Base-by-base conservation (phyloP, 2,888 invertebrate species). In the Plusia festucae region DNA sequence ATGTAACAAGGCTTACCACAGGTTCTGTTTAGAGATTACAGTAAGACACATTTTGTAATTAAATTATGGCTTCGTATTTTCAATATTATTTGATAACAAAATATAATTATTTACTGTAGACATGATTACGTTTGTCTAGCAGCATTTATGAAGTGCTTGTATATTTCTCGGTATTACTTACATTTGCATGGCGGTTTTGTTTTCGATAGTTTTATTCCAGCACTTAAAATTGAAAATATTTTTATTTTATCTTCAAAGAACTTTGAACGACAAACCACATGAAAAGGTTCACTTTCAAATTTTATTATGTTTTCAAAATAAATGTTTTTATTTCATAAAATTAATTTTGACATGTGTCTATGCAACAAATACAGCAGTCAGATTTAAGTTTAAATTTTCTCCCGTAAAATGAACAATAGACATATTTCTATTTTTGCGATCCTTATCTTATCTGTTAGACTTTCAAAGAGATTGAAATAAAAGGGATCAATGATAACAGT, bases 381-480 rank as follows among this genome's bases (percentile, higher is more conserved):
- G 16, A 46, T 40, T 11, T 1, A 49, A 49, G 20, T 49, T 13
- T 13, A 20, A 3, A 11, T 20, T 49, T 49, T 20, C 13, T 11
- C 6, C 20, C 46, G 18, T 13, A 49, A 9, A 49, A 49, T 49
- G 18, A 49, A 49, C 46, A 49, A 49, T 49, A 49, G 46, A 20
- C 2, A 20, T 20, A 8, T 49, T 49, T 46, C 2, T 46, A 16
- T 46, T 16, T 46, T 18, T 8, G 46, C 2, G 46, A 49, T 49
- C 46, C 46, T 20, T 49, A 49, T 40, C 40, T n/a, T 49, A 49
- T 20, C 46, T 49, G 46, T 49, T 20, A 20, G 64, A 65, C 74
- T 80, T 75, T 9, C 40, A 58, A n/a, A 30, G 49, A 16, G 16
- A 30, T 46, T 24, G 27, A 46, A 30, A 44, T 49, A 49, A 49